Evolutionary conservation across 2,113 vertebrate genomes (phyloP).

Genomic region (Megaceryle maxima): DNA sequence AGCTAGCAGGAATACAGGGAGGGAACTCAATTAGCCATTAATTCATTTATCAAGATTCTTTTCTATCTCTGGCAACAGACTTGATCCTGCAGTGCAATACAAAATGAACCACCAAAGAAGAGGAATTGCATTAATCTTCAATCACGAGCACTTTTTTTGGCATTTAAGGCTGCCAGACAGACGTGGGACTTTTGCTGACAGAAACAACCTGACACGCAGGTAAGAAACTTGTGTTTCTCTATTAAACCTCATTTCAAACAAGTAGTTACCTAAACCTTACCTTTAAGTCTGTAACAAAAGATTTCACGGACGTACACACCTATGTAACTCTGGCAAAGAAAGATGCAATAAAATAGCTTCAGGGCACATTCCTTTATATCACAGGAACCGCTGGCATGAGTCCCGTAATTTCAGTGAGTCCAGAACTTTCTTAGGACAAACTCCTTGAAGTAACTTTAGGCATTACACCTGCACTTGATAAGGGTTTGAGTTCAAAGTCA

Average conservation of each 20-base stretch:
- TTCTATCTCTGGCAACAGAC: slow-evolving; percentile 19
- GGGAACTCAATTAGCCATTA: background rate
- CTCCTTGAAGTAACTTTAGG: background rate
- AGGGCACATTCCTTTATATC: background rate
- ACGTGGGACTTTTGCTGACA: slow-evolving; percentile 83
- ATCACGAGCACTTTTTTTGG: slow-evolving; percentile 92
- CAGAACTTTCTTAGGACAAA: background rate
- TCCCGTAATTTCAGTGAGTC: background rate
- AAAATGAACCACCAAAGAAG: slow-evolving; percentile 85
- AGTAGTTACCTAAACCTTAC: background rate
- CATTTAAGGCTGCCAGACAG: slow-evolving; percentile 71
- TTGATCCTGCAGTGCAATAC: slow-evolving; percentile 85
- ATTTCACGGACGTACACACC: background rate
- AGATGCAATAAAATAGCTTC: background rate
- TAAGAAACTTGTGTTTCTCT: slow-evolving; percentile 32
- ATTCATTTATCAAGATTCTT: background rate
- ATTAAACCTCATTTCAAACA: background rate
- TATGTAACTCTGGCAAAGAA: background rate
- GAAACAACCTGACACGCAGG: slow-evolving; percentile 81
- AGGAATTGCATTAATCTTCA: slow-evolving; percentile 92
- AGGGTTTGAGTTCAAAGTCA: background rate
- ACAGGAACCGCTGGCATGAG: background rate
- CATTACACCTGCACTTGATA: background rate
- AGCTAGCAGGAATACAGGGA: background rate
- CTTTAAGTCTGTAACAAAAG: background rate